Percentiles rank a stretch among this genome's conserved stretches.
phyloP scores from a whole-genome alignment of 2,113 vertebrate species.

The Gavia stellata region DNA sequence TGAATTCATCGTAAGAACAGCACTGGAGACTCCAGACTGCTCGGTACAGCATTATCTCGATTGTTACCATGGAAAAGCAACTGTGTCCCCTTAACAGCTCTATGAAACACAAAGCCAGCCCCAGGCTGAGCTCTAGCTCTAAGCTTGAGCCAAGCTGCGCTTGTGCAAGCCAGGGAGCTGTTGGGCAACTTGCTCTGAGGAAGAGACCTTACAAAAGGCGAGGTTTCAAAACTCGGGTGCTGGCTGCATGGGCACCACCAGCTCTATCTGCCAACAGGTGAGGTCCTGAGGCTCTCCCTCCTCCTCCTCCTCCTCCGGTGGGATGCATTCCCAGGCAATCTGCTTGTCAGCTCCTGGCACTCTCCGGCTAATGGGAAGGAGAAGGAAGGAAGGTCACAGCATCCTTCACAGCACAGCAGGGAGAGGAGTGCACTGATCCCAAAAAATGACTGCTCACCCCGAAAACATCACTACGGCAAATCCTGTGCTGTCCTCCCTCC shows the following conservation, averaged over 20 bases:
- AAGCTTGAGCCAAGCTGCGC: not conserved
- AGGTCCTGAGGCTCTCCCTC: not conserved
- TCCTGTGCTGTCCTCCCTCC: accelerated
- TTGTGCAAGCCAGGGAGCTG: not conserved
- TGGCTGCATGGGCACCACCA: not conserved
- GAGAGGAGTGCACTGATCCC: not conserved
- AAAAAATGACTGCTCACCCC: not conserved
- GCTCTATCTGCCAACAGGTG: not conserved
- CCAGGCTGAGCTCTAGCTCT: not conserved
- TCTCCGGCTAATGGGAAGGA: not conserved
- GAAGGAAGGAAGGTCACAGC: not conserved
- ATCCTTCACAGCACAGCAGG: not conserved
- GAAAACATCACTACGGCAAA: not conserved
- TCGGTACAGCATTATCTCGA: not conserved
- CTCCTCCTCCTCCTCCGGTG: not conserved
- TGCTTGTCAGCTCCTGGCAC: not conserved
- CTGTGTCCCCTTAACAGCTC: not conserved
- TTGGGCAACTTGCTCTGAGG: not conserved
- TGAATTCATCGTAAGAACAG: not conserved
- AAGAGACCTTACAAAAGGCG: not conserved
- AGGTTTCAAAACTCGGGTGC: accelerated
- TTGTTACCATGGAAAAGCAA: not conserved
- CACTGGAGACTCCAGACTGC: not conserved
- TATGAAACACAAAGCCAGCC: not conserved
- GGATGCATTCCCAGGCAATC: not conserved